phyloP scores from a whole-genome alignment of 2,888 invertebrate genomes.

The Melinaea marsaeus region DNA sequence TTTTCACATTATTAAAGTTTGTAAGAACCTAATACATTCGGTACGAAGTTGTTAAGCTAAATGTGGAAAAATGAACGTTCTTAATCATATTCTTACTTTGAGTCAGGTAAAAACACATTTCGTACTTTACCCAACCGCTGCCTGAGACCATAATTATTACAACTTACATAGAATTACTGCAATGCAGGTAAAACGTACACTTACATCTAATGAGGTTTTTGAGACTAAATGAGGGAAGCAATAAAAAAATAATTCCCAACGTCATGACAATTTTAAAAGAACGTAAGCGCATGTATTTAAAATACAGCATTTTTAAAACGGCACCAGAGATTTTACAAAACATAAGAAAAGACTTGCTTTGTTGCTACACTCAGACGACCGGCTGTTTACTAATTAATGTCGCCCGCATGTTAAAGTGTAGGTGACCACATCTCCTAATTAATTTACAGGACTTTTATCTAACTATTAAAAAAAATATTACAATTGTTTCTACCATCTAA shows the following conservation, averaged over 20 bases:
- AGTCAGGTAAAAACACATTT: neutral
- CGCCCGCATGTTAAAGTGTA: constrained; percentile 62
- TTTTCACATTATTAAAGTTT: too few relatives aligned
- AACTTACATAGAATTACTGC: constrained; percentile 29
- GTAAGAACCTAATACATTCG: too few relatives aligned
- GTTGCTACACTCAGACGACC: constrained; percentile 59
- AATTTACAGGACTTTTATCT: neutral
- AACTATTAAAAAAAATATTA: too few relatives aligned
- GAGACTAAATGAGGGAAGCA: constrained; percentile 26
- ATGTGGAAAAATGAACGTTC: neutral
- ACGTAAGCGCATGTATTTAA: constrained; percentile 18
- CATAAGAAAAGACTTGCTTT: constrained; percentile 57
- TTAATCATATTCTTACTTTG: neutral
- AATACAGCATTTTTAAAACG: constrained; percentile 21
- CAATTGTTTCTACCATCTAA: too few relatives aligned
- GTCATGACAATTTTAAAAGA: constrained; percentile 27
- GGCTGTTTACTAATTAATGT: constrained; percentile 73
- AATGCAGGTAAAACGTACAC: constrained; percentile 22
- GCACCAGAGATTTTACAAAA: constrained; percentile 27
- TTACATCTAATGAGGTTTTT: constrained; percentile 30
- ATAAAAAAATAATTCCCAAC: constrained; percentile 25
- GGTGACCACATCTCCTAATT: constrained; percentile 36
- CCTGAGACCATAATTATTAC: constrained; percentile 24
- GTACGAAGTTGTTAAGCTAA: too few relatives aligned
- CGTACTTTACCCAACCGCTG: constrained; percentile 11